Conservation (phyloP, 2,888 invertebrate genomes). For the Mythimna lalbum region DNA sequence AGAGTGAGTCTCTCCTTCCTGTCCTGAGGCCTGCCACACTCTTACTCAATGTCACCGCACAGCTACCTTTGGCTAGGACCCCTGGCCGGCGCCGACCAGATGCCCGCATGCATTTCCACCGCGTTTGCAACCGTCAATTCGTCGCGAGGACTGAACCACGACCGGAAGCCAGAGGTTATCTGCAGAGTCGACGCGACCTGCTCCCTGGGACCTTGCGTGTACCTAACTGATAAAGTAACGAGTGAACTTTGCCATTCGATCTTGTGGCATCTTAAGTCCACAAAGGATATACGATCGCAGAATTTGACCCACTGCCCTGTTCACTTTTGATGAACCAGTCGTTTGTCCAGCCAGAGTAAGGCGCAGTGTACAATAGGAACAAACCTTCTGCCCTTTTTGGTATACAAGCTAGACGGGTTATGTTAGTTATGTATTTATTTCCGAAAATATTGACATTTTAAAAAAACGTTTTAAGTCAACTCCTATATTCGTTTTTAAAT, state of each 20-base stretch:
- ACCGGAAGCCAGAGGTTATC: neutral
- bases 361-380: neutral
- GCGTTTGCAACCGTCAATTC: neutral
- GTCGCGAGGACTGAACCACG: neutral
- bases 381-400: too few species aligned
- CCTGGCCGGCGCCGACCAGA: neutral
- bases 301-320: neutral
- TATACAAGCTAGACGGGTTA: too few species aligned
- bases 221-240: neutral
- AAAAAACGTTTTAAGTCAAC: too few species aligned
- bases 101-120: neutral
- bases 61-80: neutral
- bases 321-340: neutral
- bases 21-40: neutral
- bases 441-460: too few species aligned
- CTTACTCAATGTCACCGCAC: neutral
- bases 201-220: neutral
- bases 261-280: neutral
- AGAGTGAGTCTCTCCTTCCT: constrained; percentile 68
- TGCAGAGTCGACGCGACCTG: neutral
- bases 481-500: too few species aligned
- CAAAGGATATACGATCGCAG: too few species aligned
- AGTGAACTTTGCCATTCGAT: neutral
- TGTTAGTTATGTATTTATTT: too few species aligned
- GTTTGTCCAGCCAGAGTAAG: neutral